phyloP scores from a whole-genome alignment of 2,113 vertebrate genomes.

The Barnardius zonarius region DNA sequence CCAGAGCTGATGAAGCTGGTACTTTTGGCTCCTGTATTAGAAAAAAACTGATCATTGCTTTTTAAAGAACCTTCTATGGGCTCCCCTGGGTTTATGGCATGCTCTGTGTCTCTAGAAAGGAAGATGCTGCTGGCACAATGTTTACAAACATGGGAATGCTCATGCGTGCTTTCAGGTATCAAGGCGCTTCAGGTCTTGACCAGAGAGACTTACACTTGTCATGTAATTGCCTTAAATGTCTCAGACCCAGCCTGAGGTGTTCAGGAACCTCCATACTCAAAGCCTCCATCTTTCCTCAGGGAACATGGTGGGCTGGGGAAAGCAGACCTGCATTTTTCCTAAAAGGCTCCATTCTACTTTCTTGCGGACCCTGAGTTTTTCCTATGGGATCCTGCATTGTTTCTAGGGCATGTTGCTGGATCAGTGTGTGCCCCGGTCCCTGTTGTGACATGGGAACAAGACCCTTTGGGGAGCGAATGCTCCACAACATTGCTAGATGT shows the following conservation, averaged over 20 bases:
- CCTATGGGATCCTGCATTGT: neutral
- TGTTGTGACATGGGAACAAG: neutral
- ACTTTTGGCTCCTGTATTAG: neutral
- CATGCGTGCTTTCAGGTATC: fast-evolving
- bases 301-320: neutral
- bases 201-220: neutral
- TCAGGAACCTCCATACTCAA: neutral
- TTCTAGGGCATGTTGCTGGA: neutral
- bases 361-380: neutral
- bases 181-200: neutral
- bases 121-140: neutral
- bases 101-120: neutral
- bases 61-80: neutral
- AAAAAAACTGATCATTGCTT: neutral
- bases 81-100: neutral
- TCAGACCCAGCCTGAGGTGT: neutral
- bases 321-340: neutral
- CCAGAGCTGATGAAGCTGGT: neutral
- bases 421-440: fast-evolving
- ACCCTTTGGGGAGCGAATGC: fast-evolving
- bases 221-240: neutral
- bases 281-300: neutral
- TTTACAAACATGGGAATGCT: neutral
- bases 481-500: neutral
- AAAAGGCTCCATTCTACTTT: fast-evolving